These are phyloP conservation scores for Pandemis corylana DNA, from an alignment of 2,888 invertebrate genomes.

Conservation along the genomic window DNA sequence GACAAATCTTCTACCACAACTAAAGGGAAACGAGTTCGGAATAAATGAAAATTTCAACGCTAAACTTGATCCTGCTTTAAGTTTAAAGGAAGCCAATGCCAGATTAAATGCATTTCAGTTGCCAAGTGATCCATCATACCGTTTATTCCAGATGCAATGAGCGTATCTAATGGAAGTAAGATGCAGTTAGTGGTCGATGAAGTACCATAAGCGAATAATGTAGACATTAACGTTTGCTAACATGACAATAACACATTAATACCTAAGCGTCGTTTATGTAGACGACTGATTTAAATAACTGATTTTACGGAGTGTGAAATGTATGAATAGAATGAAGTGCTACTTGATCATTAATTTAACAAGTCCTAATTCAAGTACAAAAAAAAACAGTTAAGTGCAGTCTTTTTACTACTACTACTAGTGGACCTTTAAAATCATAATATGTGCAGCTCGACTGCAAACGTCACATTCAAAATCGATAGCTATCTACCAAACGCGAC, in stretches of 20 bases:
- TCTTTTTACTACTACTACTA: not conserved
- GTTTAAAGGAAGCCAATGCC: conserved; percentile 31
- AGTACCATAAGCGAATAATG: conserved; percentile 75
- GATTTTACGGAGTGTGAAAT: conserved; percentile 1
- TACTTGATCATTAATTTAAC: no score
- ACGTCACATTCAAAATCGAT: conserved; percentile 47
- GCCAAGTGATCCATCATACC: conserved; percentile 38
- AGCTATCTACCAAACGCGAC: conserved; percentile 46
- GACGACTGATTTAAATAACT: conserved; percentile 51
- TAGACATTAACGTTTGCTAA: conserved; percentile 76
- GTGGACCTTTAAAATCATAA: conserved; percentile 43
- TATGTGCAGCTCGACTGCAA: conserved; percentile 51
- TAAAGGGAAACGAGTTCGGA: conserved; percentile 30
- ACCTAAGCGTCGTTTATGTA: conserved; percentile 79
- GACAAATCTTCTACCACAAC: conserved; percentile 25
- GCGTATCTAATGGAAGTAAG: conserved; percentile 54
- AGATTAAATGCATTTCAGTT: conserved; percentile 38
- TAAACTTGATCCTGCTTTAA: conserved; percentile 19
- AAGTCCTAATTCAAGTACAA: no score
- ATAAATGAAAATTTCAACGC: conserved; percentile 29
- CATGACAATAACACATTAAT: conserved; percentile 79
- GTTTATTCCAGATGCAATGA: conserved; percentile 40
- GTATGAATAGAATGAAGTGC: not conserved
- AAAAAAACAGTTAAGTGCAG: no score
- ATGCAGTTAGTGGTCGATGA: conserved; percentile 63